These are phyloP conservation scores for Falco cherrug DNA, from an alignment of 2,797 vertebrate genomes.

Conservation along the genomic window DNA sequence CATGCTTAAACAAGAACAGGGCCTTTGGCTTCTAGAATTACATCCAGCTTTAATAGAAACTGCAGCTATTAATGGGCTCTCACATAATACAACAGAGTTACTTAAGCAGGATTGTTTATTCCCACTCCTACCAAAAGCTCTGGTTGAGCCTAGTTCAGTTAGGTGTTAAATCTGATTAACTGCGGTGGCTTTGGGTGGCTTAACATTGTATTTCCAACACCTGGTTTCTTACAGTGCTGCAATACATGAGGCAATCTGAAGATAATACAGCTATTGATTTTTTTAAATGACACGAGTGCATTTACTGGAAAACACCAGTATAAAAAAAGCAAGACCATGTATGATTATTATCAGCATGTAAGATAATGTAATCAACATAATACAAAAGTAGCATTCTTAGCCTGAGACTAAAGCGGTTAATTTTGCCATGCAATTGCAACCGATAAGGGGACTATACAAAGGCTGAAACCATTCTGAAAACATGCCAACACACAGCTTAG, in stretches of 20 bases:
- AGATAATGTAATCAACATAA: not conserved
- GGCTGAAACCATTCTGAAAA: not conserved
- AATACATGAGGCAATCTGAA: not conserved
- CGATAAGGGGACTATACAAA: not conserved
- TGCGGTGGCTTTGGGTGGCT: conserved; percentile 5
- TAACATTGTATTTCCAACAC: conserved; percentile 29
- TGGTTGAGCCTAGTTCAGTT: conserved; percentile 5
- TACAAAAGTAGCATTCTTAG: not conserved
- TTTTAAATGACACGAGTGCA: not conserved
- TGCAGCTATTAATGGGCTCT: not conserved
- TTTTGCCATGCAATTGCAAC: not conserved
- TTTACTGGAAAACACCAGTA: not conserved
- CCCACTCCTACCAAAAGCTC: not conserved
- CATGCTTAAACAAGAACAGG: not conserved
- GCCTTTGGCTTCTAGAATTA: not conserved
- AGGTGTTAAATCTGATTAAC: conserved; percentile 30
- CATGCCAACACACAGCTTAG: not conserved
- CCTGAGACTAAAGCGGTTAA: not conserved
- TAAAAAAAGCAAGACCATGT: not conserved
- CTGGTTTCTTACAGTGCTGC: not conserved
- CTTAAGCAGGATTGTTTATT: not conserved
- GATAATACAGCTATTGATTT: not conserved
- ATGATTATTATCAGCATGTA: not conserved
- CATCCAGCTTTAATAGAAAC: not conserved
- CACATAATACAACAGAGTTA: not conserved